Base-by-base conservation (phyloP, 2,888 invertebrate species). In the Tethea ocularis region DNA sequence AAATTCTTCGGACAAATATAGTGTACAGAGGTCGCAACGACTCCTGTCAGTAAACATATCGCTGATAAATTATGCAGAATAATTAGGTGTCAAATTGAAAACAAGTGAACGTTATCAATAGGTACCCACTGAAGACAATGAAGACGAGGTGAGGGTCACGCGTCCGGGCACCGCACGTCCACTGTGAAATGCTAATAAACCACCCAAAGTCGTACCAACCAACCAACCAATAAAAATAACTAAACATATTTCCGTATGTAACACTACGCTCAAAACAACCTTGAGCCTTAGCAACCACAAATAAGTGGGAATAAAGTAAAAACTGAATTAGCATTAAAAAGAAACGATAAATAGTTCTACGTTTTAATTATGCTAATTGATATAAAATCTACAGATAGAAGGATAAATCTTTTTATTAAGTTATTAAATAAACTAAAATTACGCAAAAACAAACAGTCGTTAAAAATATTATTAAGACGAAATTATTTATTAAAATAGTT, bases 91-190 rank as follows among this genome's bases (percentile, higher is more conserved):
- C 4, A 33, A 33, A 33, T 29, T 54, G n/a, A 54, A 54, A 54
- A 33, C 23, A 29, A 33, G 33, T 33, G 54, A 24, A 13, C 36
- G 15, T 2, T 60, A 46, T 57, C 60, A 57, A 65, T 67, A 60
- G 57, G 67, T 68, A 59, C 33, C 22, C 22, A 57, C 20, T 59
- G 41, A 54, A 54, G 36, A 72, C 74, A 73, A 72, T 73, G 59
- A 65, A 33, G 63, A 62, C 54, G 61, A 66, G 72, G 72, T 69
- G 68, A 58, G 63, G 72, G 74, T 62, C 71, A 59, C 59, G 59
- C 56, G 62, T 56, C 56, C 65, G 59, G 51, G 61, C 67, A 61
- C 38, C 61, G 58, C 64, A 46, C 41, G 29, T 26, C 56, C 46
- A 29, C 26, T 29, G 46, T 38, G 3, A 20, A n/a, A 29, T 46